Conservation (phyloP, 1,140 invertebrate species). For the Telenomus remus region DNA sequence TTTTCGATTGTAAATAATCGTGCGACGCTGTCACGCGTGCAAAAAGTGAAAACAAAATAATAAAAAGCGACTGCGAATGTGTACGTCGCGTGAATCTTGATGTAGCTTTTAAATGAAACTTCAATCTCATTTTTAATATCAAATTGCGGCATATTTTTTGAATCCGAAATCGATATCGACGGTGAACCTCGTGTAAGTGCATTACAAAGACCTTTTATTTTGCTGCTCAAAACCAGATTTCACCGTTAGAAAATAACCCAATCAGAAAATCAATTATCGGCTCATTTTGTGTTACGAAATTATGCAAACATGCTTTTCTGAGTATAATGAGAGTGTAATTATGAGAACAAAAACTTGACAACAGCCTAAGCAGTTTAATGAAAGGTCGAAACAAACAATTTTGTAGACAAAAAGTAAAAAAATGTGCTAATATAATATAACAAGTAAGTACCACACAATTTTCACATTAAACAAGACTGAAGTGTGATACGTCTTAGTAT, state of each 20-base stretch:
- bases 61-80: constrained; percentile 30
- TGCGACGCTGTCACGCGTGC: constrained; percentile 3
- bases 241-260: neutral
- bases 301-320: neutral
- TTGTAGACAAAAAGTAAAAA: constrained; percentile 27
- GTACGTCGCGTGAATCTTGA: constrained; percentile 25
- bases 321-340: neutral
- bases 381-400: constrained; percentile 37
- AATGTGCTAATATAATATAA: neutral
- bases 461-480: constrained; percentile 52
- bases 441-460: constrained; percentile 33
- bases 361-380: constrained; percentile 27
- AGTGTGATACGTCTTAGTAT: constrained; percentile 47
- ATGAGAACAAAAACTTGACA: too few species aligned
- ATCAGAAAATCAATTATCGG: neutral
- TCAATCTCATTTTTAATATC: constrained; percentile 3
- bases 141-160: constrained; percentile 36
- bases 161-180: constrained; percentile 8
- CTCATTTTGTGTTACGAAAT: neutral
- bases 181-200: constrained; percentile 47
- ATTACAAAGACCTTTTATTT: constrained; percentile 48
- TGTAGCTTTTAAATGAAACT: constrained; percentile 12
- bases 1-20: constrained; percentile 43
- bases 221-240: constrained; percentile 31
- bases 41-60: constrained; percentile 18